Percentiles rank a stretch among this genome's conserved stretches.
These are phyloP conservation scores for Digitonthophagus gazella DNA, from an alignment of 2,888 invertebrate genomes.

Conservation along the genomic window DNA sequence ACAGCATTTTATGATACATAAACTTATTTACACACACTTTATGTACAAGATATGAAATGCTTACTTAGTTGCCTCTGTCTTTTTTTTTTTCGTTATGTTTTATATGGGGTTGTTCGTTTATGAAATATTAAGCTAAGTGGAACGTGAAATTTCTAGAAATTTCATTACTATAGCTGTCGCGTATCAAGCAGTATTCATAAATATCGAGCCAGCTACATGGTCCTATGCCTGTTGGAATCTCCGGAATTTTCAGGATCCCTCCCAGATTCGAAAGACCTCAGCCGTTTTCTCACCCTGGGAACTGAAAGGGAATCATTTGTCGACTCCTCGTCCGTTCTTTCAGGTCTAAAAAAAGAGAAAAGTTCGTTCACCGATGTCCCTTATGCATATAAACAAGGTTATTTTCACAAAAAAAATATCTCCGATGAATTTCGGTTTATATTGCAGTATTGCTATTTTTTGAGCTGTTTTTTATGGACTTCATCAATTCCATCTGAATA, in stretches of 20 bases:
- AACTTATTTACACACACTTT: slow-evolving; percentile 11
- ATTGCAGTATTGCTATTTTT: background rate
- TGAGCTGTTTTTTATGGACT: background rate
- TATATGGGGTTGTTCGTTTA: too few relatives aligned
- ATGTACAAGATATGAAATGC: background rate
- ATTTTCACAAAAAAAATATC: background rate
- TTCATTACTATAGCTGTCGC: slow-evolving; percentile 3
- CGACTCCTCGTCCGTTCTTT: slow-evolving; percentile 33
- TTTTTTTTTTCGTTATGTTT: too few relatives aligned
- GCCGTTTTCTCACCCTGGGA: slow-evolving; percentile 40
- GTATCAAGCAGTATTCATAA: slow-evolving; percentile 10
- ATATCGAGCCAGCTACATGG: slow-evolving; percentile 40
- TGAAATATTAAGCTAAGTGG: too few relatives aligned
- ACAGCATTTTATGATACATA: too few relatives aligned
- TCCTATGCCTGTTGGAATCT: slow-evolving; percentile 41
- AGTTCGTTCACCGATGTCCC: slow-evolving; percentile 8
- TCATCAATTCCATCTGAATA: too few relatives aligned
- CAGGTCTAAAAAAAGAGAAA: slow-evolving; percentile 37
- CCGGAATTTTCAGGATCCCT: slow-evolving; percentile 33
- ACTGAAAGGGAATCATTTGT: slow-evolving; percentile 36
- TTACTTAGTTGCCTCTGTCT: background rate
- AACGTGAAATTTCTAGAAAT: background rate
- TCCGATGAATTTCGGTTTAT: background rate
- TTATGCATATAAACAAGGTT: slow-evolving; percentile 20
- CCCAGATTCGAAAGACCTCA: slow-evolving; percentile 44